Evolutionary conservation across 2,113 vertebrate species (phyloP).

Genomic region (Ardeotis arabs): DNA sequence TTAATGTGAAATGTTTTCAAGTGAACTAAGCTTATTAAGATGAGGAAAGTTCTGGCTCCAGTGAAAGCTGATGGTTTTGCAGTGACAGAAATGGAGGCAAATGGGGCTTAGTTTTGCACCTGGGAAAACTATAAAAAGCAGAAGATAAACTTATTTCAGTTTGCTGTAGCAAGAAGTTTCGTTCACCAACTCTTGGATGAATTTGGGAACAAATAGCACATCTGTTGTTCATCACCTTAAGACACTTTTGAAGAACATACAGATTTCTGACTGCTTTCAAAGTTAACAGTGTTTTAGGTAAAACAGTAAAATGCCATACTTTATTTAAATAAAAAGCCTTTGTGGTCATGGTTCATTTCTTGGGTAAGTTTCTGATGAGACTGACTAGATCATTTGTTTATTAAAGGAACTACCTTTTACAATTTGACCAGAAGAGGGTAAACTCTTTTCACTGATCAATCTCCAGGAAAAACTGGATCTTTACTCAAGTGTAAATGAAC

Average conservation of each 20-base stretch:
- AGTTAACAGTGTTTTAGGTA: not conserved
- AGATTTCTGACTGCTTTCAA: not conserved
- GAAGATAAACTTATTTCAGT: not conserved
- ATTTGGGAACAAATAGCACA: not conserved
- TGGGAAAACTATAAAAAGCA: not conserved
- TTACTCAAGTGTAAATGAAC: not conserved
- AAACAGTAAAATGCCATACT: not conserved
- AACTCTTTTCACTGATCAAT: not conserved
- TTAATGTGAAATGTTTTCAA: not conserved
- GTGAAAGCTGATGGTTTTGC: not conserved
- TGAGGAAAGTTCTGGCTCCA: not conserved
- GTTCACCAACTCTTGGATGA: not conserved
- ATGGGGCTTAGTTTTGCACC: not conserved
- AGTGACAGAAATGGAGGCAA: not conserved
- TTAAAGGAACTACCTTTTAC: not conserved
- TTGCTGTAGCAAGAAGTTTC: not conserved
- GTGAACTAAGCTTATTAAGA: not conserved
- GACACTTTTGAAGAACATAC: not conserved
- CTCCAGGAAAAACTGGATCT: not conserved
- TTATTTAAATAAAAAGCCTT: not conserved
- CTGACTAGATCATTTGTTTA: not conserved
- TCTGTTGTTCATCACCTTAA: not conserved
- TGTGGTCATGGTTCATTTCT: rapidly evolving
- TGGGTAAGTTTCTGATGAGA: not conserved
- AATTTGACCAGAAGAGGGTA: not conserved